Evolutionary conservation across 2,797 vertebrate species (phyloP).

Genomic region (Podarcis lilfordi): DNA sequence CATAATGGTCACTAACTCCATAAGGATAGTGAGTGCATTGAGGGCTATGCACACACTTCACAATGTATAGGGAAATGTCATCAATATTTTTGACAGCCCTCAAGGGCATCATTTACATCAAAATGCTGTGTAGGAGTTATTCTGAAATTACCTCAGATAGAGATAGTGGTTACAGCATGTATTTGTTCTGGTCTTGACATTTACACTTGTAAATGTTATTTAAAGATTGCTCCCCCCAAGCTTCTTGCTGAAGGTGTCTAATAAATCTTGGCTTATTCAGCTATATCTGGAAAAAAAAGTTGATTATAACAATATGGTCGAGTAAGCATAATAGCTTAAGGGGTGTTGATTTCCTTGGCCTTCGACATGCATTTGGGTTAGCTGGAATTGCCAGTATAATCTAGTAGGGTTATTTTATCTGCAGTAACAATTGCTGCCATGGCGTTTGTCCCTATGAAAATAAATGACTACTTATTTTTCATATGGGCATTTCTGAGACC

Average conservation of each 20-base stretch:
- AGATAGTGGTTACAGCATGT: slow-evolving; percentile 18
- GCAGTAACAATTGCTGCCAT: slow-evolving; percentile 11
- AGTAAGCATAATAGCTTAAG: slow-evolving; percentile 44
- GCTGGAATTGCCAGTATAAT: slow-evolving; percentile 22
- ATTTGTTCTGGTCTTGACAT: slow-evolving; percentile 54
- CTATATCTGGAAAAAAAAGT: slow-evolving; percentile 32
- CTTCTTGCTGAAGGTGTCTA: slow-evolving; percentile 55
- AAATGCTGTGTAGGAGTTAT: slow-evolving; percentile 38
- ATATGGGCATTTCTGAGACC: neutral
- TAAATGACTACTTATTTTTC: neutral
- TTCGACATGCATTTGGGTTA: slow-evolving; percentile 38
- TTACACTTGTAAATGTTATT: slow-evolving; percentile 45
- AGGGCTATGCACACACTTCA: neutral
- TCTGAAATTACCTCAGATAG: slow-evolving; percentile 40
- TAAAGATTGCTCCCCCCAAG: slow-evolving; percentile 29
- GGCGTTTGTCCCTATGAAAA: slow-evolving; percentile 1
- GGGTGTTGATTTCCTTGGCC: slow-evolving; percentile 45
- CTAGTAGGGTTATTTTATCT: neutral
- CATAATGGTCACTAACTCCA: neutral
- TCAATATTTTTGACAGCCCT: slow-evolving; percentile 47
- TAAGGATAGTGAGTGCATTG: neutral
- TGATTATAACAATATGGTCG: slow-evolving; percentile 47
- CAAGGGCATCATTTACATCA: slow-evolving; percentile 45
- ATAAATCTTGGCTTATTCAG: slow-evolving; percentile 56
- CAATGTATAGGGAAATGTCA: slow-evolving; percentile 7